Evolutionary conservation across 2,888 invertebrate genomes (phyloP).

Genomic region (Terebella lapidaria): DNA sequence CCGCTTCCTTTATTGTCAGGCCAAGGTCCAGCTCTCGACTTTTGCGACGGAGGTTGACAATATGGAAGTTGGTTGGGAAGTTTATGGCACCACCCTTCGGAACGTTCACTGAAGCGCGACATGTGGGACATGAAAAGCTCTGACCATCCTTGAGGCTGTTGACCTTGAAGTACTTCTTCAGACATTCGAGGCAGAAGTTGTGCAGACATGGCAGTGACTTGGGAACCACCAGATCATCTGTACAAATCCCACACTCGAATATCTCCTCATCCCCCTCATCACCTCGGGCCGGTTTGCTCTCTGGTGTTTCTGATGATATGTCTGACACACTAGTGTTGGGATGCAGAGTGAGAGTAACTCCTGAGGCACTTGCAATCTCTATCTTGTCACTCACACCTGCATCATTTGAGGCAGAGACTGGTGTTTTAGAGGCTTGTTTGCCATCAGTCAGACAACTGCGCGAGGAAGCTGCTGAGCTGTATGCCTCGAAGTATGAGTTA

Average conservation of each 20-base stretch:
- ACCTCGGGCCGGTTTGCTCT: too few species aligned
- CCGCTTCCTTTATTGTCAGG: not conserved
- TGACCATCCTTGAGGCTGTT: not conserved
- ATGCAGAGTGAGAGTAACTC: too few species aligned
- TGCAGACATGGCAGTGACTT: constrained; percentile 7
- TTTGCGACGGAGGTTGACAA: not conserved
- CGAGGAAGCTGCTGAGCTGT: too few species aligned
- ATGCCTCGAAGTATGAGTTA: too few species aligned
- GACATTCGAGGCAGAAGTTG: constrained; percentile 5
- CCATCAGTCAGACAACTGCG: too few species aligned
- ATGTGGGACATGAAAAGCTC: not conserved
- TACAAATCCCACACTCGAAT: constrained; percentile 7
- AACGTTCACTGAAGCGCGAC: not conserved
- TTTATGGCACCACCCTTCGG: not conserved
- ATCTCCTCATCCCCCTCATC: not conserved
- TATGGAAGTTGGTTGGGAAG: constrained; percentile 7
- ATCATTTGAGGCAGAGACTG: too few species aligned
- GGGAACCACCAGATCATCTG: not conserved
- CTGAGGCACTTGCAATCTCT: too few species aligned
- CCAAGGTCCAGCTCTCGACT: not conserved
- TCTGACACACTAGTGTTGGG: too few species aligned
- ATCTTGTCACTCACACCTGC: too few species aligned
- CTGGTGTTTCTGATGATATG: too few species aligned
- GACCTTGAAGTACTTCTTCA: not conserved
- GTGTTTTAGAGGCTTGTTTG: too few species aligned